These are phyloP conservation scores for Camponotus fellah DNA, from an alignment of 2,888 invertebrate species.

Conservation along the genomic window DNA sequence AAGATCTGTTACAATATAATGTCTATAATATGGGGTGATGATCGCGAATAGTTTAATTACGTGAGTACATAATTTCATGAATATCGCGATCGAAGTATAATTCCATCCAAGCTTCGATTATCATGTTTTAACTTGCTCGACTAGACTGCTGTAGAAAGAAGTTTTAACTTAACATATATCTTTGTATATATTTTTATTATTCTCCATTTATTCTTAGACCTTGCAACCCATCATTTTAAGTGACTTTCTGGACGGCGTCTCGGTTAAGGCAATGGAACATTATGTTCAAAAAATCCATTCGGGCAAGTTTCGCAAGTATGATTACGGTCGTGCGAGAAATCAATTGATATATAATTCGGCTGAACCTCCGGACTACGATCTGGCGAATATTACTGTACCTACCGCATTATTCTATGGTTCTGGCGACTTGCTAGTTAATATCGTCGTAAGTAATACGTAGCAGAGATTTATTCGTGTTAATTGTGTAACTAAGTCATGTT, in stretches of 20 bases:
- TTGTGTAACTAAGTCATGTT: background rate
- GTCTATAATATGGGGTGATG: constrained; percentile 92
- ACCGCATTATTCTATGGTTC: constrained; percentile 89
- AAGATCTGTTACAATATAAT: constrained; percentile 91
- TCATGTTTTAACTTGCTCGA: too few relatives aligned
- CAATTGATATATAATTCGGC: constrained; percentile 87
- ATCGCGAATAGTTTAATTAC: constrained; percentile 90
- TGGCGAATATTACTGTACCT: constrained; percentile 89
- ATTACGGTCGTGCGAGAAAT: constrained; percentile 90
- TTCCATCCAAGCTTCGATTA: background rate
- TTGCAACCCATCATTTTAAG: constrained; percentile 90
- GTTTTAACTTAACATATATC: background rate
- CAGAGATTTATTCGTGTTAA: background rate
- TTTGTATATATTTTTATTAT: background rate
- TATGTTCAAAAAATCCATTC: constrained; percentile 88
- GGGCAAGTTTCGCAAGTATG: constrained; percentile 90
- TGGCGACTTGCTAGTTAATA: constrained; percentile 92
- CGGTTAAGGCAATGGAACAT: constrained; percentile 91
- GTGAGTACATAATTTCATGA: constrained; percentile 80
- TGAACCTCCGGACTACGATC: constrained; percentile 89
- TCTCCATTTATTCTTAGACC: constrained; percentile 58
- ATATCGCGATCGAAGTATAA: background rate
- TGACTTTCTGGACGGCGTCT: constrained; percentile 92
- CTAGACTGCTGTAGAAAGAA: background rate
- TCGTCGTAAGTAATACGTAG: constrained; percentile 86